Base-by-base conservation (phyloP, 2,113 vertebrate genomes). In the Acrocephalus arundinaceus region DNA sequence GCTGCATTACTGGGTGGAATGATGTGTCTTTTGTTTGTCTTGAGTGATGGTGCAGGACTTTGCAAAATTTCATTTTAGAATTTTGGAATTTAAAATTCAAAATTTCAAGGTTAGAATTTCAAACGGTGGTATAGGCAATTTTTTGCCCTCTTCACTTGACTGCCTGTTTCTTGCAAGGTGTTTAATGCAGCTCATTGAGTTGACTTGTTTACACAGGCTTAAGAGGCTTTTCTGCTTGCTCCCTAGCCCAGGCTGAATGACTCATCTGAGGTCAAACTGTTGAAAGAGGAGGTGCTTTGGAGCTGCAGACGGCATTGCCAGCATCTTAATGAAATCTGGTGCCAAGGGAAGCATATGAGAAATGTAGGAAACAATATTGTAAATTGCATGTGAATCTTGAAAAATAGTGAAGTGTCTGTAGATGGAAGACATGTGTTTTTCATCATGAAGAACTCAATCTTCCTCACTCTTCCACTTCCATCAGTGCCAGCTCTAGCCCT, bases 241-340 rank as follows among this genome's bases (percentile, higher is more conserved):
- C 0, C 7, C 59, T 87, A 90, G 67, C 51, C 78, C 58, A 83
- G 89, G 75, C 89, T 93, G 91, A 76, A 58, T 96, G 89, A 95
- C 43, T 95, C 85, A 94, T 79, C 54, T 82, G 72, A 95, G 89
- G 94, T 94, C 96, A 96, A 96, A 88, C 89, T 95, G 78, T 94
- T 93, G 81, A 95, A 59, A 89, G 85, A 91, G 62, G 91, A 95
- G 87, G 66, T 90, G 78, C 74, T 96, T 90, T 66, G 75, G 81
- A 94, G 75, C 74, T 96, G 70, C 95, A 96, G 93, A 87, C 93
- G 93, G 91, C 74, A 96, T 66, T 96, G 79, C 93, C 89, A 95
- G 93, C 87, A 91, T 91, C 84, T 78, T 90, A 89, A 94, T 93
- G 87, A 94, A 93, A 95, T 41, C 45, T 46, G 13, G n/a, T 93